Conservation (phyloP, 2,113 vertebrate genomes). For the Dendropsophus ebraccatus region DNA sequence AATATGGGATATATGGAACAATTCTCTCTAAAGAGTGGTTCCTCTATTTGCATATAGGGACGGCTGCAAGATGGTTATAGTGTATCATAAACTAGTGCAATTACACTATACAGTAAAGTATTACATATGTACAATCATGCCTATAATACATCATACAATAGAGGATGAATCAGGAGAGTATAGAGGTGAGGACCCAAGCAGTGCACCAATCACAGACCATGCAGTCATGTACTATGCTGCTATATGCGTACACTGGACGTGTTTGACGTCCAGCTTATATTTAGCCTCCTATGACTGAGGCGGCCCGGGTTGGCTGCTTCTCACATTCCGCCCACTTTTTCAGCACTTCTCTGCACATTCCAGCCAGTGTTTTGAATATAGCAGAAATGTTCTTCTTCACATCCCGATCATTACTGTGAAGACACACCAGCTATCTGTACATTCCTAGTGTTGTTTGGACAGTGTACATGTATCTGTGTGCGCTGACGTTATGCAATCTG, state of each 20-base stretch:
- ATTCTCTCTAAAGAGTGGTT: too few species aligned
- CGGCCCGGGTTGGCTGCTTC: background rate
- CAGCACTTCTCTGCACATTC: background rate
- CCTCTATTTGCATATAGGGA: too few species aligned
- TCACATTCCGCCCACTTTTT: background rate
- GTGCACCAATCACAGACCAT: background rate
- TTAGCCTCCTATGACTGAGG: background rate
- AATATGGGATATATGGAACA: too few species aligned
- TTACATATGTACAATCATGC: too few species aligned
- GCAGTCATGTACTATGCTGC: background rate
- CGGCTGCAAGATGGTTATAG: too few species aligned
- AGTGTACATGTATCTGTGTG: background rate
- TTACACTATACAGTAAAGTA: too few species aligned
- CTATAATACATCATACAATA: background rate
- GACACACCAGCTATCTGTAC: background rate
- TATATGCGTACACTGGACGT: background rate
- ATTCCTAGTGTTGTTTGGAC: conserved; percentile 41
- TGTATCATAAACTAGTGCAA: too few species aligned
- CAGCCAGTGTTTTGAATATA: background rate
- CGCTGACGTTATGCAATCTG: background rate
- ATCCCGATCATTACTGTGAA: conserved; percentile 26
- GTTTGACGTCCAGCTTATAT: background rate
- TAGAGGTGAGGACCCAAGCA: background rate
- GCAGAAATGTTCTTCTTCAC: conserved; percentile 13
- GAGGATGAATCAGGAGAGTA: background rate